Percentiles rank a stretch among this genome's conserved stretches.
These are phyloP conservation scores for Momotus momota DNA, from an alignment of 2,797 vertebrate genomes.

Conservation along the genomic window DNA sequence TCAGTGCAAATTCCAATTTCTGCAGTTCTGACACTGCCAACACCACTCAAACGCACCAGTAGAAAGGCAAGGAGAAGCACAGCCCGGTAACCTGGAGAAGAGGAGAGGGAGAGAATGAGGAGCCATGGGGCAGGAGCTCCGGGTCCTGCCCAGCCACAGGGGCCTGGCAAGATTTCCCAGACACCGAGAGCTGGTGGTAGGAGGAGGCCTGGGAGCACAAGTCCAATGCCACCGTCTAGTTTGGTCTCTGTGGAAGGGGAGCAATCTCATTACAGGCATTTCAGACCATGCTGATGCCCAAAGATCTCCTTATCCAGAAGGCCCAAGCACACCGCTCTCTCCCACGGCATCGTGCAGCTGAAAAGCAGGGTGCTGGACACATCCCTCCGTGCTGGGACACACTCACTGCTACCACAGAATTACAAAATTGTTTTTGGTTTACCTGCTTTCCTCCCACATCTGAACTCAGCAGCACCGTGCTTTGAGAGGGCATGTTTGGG, in stretches of 20 bases:
- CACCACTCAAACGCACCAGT: not conserved
- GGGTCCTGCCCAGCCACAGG: not conserved
- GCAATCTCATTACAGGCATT: not conserved
- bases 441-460: not conserved
- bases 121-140: not conserved
- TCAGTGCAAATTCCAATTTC: not conserved
- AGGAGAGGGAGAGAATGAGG: not conserved
- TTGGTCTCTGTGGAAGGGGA: not conserved
- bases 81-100: not conserved
- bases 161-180: not conserved
- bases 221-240: not conserved
- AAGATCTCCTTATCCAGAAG: not conserved
- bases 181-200: not conserved
- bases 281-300: not conserved
- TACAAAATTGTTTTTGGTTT: not conserved
- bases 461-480: not conserved
- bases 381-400: not conserved
- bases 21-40: not conserved
- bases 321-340: not conserved
- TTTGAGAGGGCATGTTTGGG: not conserved
- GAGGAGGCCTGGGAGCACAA: not conserved
- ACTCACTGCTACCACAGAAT: not conserved
- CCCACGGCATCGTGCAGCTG: not conserved
- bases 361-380: not conserved
- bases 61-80: not conserved